Base-by-base conservation (phyloP, 1,140 invertebrate species). In the Saccostrea echinata region DNA sequence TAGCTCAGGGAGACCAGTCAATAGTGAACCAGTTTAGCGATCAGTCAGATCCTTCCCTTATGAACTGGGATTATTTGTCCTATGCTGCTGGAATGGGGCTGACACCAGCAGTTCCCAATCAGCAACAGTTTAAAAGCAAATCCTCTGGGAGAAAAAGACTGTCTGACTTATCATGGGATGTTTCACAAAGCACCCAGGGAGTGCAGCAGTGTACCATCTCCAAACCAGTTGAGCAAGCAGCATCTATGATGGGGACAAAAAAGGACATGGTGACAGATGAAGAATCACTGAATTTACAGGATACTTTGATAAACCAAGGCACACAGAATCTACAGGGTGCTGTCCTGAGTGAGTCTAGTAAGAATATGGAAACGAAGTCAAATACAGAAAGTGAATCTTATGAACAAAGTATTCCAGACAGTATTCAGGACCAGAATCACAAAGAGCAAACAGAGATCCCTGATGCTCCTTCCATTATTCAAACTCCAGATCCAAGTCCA, bases 31-130 rank as follows among this genome's bases (percentile, higher is more conserved):
- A 76, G 68, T 16, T 33, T 33, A 76, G 27, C 13, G 68, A 76
- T 76, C 68, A 33, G 13, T 16, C 68, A 76, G 68, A 76, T 76
- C 68, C 68, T 11, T 27, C 68, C 30, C 27, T 76, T 30, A 33
- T 76, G 24, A 76, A 76, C 27, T 76, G 68, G 68, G 68, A 76
- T 76, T 76, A 76, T 30, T 30, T 76, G 27, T 76, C 68, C 2
- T 76, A 76, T 76, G 68, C 68, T 16, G 27, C 68, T 33, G 68
- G 27, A 76, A 33, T 76, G 68, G 68, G 30, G 68, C 68, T 76
- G 30, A 76, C 68, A 76, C 68, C 24, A 76, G 27, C 68, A 27
- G 30, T 33, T 76, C 68, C 68, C 2, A 30, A 11, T 76, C 68
- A 76, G 27, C 24, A 61, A 6, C 16, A 27, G 30, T 76, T 76